Percentiles rank a stretch among this genome's conserved stretches.
Conservation (phyloP, 2,797 vertebrate species). For the Toxotes lorentzi region DNA sequence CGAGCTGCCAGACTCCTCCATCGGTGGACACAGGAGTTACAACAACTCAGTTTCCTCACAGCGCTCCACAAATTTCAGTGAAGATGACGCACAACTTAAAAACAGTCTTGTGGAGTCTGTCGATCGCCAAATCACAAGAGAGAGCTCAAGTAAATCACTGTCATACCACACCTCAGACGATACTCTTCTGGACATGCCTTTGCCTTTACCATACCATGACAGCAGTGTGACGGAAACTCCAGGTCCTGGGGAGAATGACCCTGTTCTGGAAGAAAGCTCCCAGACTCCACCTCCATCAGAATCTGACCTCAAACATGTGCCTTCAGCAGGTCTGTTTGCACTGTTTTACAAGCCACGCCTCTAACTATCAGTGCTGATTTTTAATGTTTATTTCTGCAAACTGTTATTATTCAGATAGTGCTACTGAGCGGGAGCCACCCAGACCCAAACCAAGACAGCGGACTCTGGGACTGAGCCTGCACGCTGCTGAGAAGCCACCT, state of each 20-base stretch:
- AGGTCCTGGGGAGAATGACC: constrained; percentile 33
- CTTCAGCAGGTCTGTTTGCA: constrained; percentile 68
- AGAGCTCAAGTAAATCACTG: constrained; percentile 48
- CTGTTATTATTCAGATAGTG: constrained; percentile 57
- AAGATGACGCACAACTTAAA: constrained; percentile 45
- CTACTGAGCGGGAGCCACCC: constrained; percentile 71
- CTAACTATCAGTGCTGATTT: neutral
- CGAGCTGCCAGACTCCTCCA: neutral
- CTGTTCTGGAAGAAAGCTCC: constrained; percentile 46
- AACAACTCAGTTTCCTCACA: constrained; percentile 49
- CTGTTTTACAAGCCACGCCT: neutral
- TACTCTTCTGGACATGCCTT: constrained; percentile 60
- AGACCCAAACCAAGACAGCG: constrained; percentile 86
- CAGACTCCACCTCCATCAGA: constrained; percentile 73
- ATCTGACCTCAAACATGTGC: constrained; percentile 40
- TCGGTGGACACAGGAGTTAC: neutral
- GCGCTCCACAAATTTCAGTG: constrained; percentile 30
- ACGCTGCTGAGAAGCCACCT: constrained; percentile 58
- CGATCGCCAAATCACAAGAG: constrained; percentile 32
- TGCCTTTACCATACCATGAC: constrained; percentile 63
- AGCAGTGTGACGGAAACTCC: constrained; percentile 53
- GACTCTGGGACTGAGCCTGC: constrained; percentile 68
- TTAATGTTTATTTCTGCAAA: neutral
- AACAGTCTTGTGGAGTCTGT: constrained; percentile 30
- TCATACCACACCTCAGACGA: constrained; percentile 66